Percentiles rank a stretch among this genome's conserved stretches.
Evolutionary conservation across 2,797 vertebrate genomes (phyloP).

Genomic region (Peromyscus melanophrys): DNA sequence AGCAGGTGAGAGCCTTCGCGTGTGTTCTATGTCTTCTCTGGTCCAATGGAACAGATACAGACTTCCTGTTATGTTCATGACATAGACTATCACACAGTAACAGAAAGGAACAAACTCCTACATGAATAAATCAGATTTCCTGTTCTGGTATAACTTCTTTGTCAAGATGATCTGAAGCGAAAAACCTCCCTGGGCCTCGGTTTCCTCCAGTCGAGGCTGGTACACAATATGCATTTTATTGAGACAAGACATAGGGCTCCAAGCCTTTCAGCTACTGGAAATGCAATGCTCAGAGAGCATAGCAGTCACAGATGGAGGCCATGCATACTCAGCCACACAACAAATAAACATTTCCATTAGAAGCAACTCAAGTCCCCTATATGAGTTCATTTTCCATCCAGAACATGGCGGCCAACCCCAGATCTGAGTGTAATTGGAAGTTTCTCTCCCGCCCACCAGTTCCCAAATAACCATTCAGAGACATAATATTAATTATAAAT

Average conservation of each 20-base stretch:
- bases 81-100: no score
- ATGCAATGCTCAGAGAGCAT: background rate
- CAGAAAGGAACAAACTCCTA: background rate
- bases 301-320: background rate
- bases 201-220: background rate
- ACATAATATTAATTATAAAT: no score
- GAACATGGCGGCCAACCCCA: background rate
- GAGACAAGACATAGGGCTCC: background rate
- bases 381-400: background rate
- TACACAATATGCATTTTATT: background rate
- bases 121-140: background rate
- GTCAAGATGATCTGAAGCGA: background rate
- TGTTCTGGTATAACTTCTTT: background rate
- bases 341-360: background rate
- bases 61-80: background rate
- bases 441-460: no score
- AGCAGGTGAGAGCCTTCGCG: background rate
- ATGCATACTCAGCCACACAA: background rate
- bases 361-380: background rate
- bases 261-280: background rate
- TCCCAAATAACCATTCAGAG: no score
- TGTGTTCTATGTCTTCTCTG: background rate
- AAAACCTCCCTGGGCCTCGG: background rate
- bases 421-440: background rate
- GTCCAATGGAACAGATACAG: background rate